Base-by-base conservation (phyloP, 2,797 vertebrate species). In the Falco novaeseelandiae region DNA sequence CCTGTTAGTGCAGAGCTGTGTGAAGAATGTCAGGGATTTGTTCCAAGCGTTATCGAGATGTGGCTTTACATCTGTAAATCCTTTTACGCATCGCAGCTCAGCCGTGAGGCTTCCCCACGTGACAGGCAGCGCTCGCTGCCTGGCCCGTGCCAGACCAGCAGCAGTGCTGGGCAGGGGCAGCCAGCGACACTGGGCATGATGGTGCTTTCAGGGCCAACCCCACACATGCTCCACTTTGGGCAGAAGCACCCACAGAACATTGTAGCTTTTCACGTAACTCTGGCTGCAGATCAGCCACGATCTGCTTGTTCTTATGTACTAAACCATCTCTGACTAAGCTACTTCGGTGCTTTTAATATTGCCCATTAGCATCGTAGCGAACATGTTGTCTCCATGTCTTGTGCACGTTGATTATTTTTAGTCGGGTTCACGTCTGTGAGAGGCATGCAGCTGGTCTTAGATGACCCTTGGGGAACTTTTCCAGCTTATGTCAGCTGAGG, bases 31-130 rank as follows among this genome's bases (percentile, higher is more conserved):
- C 82, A 91, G 97, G 93, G 97, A 96, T 97, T 96, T 94, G 95
- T 98, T 97, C 97, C 97, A 34, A 74, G 91, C 89, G 67, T 89
- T 96, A 97, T 96, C 85, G 96, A 97, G 97, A 98, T 96, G 93
- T 69, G 81, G 93, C 91, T 97, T 96, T 96, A 96, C 96, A 96
- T 91, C 97, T 95, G 76, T 95, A 97, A 98, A 98, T 98, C 97
- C 97, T 96, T 97, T 98, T 97, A 95, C 78, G 94, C 97, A 91
- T 97, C 89, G n/a, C 96, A 93, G 97, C 97, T 95, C 97, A 97
- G 97, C 98, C 71, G 22, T 72, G 55, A 97, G 97, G 93, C 92
- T 57, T 82, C 84, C 91, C 96, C 97, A 92, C 49, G 63, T 96
- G 98, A 96, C 19, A 80, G 83, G 88, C 95, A 74, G 89, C 9